These are phyloP conservation scores for Orthosia cruda DNA, from an alignment of 2,888 invertebrate species.

Conservation along the genomic window DNA sequence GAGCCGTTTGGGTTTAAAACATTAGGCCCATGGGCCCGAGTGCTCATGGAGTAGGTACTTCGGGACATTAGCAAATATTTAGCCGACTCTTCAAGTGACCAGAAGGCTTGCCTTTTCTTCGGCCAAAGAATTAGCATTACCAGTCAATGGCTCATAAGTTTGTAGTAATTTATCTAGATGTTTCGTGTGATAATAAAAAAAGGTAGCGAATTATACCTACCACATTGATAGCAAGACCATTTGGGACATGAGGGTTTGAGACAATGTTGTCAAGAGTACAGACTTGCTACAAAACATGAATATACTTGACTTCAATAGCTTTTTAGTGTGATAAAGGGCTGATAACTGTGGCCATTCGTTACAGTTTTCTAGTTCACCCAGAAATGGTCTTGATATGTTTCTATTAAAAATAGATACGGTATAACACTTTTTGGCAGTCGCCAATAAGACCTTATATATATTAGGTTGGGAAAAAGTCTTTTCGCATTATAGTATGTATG, in stretches of 20 bases:
- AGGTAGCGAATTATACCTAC: not conserved
- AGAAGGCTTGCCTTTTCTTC: no score
- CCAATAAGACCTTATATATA: not conserved
- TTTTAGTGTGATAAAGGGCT: constrained; percentile 22
- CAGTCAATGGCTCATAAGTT: no score
- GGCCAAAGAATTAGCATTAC: no score
- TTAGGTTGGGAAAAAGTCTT: no score
- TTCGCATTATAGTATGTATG: no score
- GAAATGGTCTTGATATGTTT: not conserved
- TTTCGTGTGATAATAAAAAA: no score
- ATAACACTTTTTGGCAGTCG: not conserved
- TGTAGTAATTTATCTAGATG: no score
- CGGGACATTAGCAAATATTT: no score
- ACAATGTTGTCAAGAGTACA: not conserved
- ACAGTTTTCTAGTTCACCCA: not conserved
- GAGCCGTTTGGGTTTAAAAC: no score
- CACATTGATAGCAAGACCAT: not conserved
- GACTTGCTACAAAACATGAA: not conserved
- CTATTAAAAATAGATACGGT: not conserved
- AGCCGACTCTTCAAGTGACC: no score
- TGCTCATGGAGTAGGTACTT: no score
- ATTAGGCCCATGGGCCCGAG: no score
- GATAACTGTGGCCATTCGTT: constrained; percentile 22
- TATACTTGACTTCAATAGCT: constrained; percentile 23
- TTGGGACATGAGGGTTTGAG: not conserved